Base-by-base conservation (phyloP, 2,888 invertebrate genomes). In the Dynastes maya region DNA sequence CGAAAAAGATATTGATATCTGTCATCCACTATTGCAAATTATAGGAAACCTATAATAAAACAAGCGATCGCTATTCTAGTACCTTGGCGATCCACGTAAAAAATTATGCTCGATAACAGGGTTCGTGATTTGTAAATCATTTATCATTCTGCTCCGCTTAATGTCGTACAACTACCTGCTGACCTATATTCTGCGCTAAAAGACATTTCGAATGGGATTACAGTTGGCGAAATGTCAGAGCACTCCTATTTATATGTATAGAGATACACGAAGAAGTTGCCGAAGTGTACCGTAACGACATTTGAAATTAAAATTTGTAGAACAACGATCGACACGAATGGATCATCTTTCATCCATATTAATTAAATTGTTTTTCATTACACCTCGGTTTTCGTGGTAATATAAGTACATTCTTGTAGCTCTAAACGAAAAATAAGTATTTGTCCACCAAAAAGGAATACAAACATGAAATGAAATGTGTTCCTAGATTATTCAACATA, bases 291-390 rank as follows among this genome's bases (percentile, higher is more conserved):
- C 72, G 72, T 61, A 45, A 27, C 72, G 72, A n/a, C 58, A 74
- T 74, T 74, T 74, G 45, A 74, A 74, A 74, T 74, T 74, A 74
- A 74, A 74, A 74, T 74, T 74, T 74, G 27, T 74, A 27, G 72
- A 74, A 74, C 61, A 63, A 45, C 61, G 72, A 74, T 74, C 72
- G 61, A 8, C 45, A 22, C 27, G 27, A 61, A 11, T 22, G 6
- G 16, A 27, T 32, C 32, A 71, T 45, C 27, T 45, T 49, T 0
- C 51, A 29, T 68, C 45, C 16, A 67, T 67, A 45, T 67, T 67
- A 40, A 67, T 67, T 67, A 32, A 49, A 16, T 45, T 22, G 22
- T 22, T 22, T 45, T 9, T 45, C 63, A 37, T n/a, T 6, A 22
- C 58, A 22, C 16, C 22, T 22, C 13, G 13, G 58, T 58, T 58